Conservation (phyloP, 2,888 invertebrate genomes). For the Operophtera brumata region DNA sequence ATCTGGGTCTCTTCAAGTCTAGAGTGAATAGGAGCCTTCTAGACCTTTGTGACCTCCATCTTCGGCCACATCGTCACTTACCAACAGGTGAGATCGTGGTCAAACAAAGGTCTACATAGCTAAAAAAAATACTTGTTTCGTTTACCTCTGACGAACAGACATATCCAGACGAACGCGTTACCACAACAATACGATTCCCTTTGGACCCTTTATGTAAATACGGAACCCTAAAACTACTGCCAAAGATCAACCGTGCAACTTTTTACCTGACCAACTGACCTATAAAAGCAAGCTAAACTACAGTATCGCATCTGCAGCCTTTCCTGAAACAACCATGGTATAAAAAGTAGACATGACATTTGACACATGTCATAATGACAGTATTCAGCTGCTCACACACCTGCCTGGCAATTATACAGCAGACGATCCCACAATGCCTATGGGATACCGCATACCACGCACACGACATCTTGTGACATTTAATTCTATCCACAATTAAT, state of each 20-base stretch:
- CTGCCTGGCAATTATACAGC: slow-evolving; percentile 8
- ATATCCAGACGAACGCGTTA: too few species aligned
- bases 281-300: slow-evolving; percentile 1
- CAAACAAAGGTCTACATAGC: too few species aligned
- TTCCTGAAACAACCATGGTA: not conserved
- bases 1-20: too few species aligned
- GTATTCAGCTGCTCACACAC: slow-evolving; percentile 5
- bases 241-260: not conserved
- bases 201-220: not conserved
- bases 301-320: not conserved
- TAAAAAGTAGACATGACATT: slow-evolving; percentile 7
- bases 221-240: not conserved
- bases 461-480: slow-evolving; percentile 8
- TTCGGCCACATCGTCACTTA: too few species aligned
- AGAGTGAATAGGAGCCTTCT: too few species aligned
- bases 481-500: slow-evolving; percentile 6
- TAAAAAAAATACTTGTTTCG: too few species aligned
- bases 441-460: too few species aligned
- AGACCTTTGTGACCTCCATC: too few species aligned
- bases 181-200: too few species aligned
- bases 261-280: slow-evolving; percentile 6
- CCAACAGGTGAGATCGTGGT: too few species aligned
- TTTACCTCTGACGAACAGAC: too few species aligned
- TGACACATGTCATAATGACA: slow-evolving; percentile 13
- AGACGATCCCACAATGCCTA: slow-evolving; percentile 4